These are phyloP conservation scores for Thalassarche chlororhynchos DNA, from an alignment of 2,113 vertebrate species.

Conservation along the genomic window DNA sequence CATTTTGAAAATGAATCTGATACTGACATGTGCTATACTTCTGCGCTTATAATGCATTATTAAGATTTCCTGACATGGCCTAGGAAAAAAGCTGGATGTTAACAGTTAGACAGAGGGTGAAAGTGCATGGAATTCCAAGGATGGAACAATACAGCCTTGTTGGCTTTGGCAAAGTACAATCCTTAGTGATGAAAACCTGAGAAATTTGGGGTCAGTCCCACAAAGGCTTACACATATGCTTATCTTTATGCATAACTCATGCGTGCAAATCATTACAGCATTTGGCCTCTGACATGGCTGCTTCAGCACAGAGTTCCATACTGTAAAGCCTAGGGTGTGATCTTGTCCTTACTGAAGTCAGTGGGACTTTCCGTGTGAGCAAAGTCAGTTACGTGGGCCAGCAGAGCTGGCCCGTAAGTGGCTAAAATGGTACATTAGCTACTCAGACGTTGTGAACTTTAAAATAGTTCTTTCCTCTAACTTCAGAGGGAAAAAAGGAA, in stretches of 20 bases:
- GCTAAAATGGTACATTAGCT: background rate
- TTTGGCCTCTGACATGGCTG: background rate
- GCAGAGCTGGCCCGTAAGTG: background rate
- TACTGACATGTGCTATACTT: background rate
- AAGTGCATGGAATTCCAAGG: background rate
- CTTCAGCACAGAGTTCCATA: background rate
- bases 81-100: background rate
- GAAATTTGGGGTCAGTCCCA: background rate
- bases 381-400: background rate
- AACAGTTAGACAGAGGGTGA: background rate
- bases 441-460: background rate
- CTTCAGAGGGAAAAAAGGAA: background rate
- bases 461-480: background rate
- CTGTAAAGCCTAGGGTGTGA: background rate
- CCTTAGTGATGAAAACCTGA: background rate
- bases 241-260: background rate
- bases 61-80: background rate
- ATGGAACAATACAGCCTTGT: background rate
- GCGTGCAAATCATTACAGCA: background rate
- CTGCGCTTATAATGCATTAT: background rate
- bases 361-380: background rate
- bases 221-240: background rate
- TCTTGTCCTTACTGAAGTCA: background rate
- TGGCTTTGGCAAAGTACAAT: background rate
- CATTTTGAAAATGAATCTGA: background rate